Evolutionary conservation across 2,797 vertebrate genomes (phyloP).

Genomic region (Harpagifer antarcticus): DNA sequence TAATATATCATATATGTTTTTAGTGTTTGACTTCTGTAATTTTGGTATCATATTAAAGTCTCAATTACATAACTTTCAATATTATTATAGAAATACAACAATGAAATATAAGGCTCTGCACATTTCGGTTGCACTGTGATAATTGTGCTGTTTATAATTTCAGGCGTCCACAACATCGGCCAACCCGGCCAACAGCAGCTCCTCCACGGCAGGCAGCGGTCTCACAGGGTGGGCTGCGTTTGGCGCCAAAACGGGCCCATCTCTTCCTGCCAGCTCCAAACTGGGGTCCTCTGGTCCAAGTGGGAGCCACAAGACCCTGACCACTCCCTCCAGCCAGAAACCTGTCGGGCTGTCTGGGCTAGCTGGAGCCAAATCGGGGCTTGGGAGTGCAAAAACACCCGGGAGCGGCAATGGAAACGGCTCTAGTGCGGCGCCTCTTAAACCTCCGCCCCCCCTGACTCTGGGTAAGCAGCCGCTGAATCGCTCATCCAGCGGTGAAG

Average conservation of each 20-base stretch:
- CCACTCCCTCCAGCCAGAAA: constrained; percentile 89
- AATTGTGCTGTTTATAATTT: constrained; percentile 9
- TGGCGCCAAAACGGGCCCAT: constrained; percentile 91
- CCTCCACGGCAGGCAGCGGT: constrained; percentile 90
- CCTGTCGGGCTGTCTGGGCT: constrained; percentile 90
- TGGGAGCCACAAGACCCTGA: constrained; percentile 84
- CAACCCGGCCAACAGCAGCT: constrained; percentile 85
- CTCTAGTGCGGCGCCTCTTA: constrained; percentile 84
- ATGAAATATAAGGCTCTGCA: neutral
- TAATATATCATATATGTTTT: neutral
- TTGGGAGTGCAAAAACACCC: constrained; percentile 87
- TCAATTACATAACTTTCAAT: neutral
- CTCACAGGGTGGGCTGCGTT: constrained; percentile 98
- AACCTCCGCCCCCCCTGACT: constrained; percentile 91
- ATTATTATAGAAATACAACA: neutral
- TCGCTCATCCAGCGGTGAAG: constrained; percentile 92
- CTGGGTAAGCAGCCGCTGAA: constrained; percentile 93
- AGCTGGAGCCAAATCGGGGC: constrained; percentile 88
- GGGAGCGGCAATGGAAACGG: constrained; percentile 81
- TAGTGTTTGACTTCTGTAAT: neutral
- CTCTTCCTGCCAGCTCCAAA: constrained; percentile 89
- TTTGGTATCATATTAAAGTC: neutral
- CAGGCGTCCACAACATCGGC: constrained; percentile 89
- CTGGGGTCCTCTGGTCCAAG: constrained; percentile 86
- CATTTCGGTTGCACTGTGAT: neutral